These are phyloP conservation scores for Pocillopora meandrina DNA, from an alignment of 92 coral and sea anemone genomes.

Conservation along the genomic window DNA sequence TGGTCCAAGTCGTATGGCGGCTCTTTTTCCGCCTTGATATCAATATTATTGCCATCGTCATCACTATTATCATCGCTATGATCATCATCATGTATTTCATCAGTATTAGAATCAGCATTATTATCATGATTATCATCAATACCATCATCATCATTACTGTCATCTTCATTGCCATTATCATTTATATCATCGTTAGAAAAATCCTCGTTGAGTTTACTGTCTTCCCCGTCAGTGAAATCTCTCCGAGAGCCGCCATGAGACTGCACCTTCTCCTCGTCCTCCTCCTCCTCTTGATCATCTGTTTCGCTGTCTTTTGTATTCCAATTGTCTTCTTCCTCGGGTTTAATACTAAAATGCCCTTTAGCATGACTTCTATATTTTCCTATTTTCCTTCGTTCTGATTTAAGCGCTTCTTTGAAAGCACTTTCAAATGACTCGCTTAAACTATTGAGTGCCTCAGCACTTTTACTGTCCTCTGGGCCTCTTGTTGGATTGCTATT, in stretches of 20 bases:
- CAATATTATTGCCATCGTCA: not conserved
- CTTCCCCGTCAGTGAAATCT: not conserved
- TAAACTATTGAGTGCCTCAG: constrained; percentile 52
- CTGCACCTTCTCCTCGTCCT: constrained; percentile 20
- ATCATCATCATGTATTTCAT: not conserved
- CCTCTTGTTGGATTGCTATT: constrained; percentile 38
- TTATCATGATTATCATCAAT: not conserved
- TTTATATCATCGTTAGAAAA: no score
- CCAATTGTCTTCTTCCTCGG: not conserved
- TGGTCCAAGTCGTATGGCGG: constrained; percentile 23
- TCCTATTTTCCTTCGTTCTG: constrained; percentile 34
- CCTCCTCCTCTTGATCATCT: constrained; percentile 20
- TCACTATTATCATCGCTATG: not conserved
- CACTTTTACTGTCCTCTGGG: constrained; percentile 40
- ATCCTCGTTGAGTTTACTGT: no score
- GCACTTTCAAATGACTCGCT: constrained; percentile 63
- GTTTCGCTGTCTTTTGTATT: not conserved
- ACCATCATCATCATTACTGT: not conserved
- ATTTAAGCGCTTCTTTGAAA: constrained; percentile 60
- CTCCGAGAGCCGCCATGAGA: constrained; percentile 31
- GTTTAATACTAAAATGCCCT: constrained; percentile 13
- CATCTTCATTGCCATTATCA: not conserved
- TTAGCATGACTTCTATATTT: not conserved
- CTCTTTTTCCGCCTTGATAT: constrained; percentile 8
- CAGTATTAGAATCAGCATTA: not conserved